phyloP scores from a whole-genome alignment of 2,797 vertebrate species.

The Cottoperca gobio region DNA sequence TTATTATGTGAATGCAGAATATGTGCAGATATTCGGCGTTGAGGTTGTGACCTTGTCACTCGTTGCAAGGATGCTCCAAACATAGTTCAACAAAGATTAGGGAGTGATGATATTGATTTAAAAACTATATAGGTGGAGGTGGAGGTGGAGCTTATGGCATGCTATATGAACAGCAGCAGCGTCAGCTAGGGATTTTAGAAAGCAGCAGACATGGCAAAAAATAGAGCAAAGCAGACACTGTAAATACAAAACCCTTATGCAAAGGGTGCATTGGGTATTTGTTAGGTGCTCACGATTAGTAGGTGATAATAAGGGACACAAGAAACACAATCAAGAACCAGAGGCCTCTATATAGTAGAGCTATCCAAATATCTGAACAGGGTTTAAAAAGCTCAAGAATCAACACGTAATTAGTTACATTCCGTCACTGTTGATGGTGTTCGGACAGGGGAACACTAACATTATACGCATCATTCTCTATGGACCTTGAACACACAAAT shows the following conservation, averaged over 20 bases:
- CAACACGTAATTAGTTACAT: too few species aligned
- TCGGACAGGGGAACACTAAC: too few species aligned
- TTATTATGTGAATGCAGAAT: conserved; percentile 7
- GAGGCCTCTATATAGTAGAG: neutral
- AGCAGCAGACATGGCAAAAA: neutral
- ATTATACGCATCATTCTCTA: neutral
- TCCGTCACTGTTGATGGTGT: too few species aligned
- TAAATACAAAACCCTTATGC: neutral
- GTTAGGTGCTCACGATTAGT: too few species aligned
- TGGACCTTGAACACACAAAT: neutral
- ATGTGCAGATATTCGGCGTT: conserved; percentile 7
- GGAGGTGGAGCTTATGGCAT: neutral
- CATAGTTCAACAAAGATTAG: neutral
- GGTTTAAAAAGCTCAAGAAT: conserved; percentile 1
- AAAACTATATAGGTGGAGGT: neutral
- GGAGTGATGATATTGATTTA: neutral
- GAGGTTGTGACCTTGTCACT: conserved; percentile 12
- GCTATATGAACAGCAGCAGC: neutral
- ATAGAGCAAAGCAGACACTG: neutral
- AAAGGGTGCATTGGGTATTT: neutral
- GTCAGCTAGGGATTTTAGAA: neutral
- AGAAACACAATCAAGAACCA: neutral
- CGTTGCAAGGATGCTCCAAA: neutral
- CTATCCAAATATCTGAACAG: neutral
- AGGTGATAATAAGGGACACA: too few species aligned